phyloP scores from a whole-genome alignment of 2,888 invertebrate genomes.

The Chalcis sispes region DNA sequence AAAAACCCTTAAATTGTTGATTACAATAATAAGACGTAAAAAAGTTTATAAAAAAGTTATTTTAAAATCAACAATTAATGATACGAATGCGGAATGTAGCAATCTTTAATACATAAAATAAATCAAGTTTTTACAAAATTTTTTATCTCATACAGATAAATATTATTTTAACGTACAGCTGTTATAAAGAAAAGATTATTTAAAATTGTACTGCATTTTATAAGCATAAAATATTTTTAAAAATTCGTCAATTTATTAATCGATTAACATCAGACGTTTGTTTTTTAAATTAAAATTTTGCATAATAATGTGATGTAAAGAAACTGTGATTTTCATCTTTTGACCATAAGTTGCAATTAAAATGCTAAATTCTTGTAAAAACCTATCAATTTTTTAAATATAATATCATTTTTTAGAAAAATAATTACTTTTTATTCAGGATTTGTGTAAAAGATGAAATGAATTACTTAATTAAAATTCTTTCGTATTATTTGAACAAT shows the following conservation, averaged over 20 bases:
- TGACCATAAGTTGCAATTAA: conserved; percentile 17
- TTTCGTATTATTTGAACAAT: conserved; percentile 20
- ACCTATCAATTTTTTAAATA: conserved; percentile 15
- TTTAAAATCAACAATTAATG: too few species aligned
- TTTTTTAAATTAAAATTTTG: conserved; percentile 31
- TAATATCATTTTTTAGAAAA: too few species aligned
- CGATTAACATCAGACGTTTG: not conserved
- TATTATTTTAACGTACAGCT: conserved; percentile 11
- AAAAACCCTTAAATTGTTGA: not conserved
- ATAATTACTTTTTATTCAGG: conserved; percentile 6
- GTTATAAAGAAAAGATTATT: conserved; percentile 6
- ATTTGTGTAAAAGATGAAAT: conserved; percentile 10
- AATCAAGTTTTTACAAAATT: conserved; percentile 4
- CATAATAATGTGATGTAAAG: conserved; percentile 41
- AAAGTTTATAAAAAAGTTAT: conserved; percentile 18
- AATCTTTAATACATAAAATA: conserved; percentile 18
- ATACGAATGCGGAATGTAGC: too few species aligned
- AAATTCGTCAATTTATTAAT: conserved; percentile 3
- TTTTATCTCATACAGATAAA: not conserved
- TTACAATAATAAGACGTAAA: conserved; percentile 14
- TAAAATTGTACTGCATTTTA: not conserved
- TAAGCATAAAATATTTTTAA: conserved; percentile 6
- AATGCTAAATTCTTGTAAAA: conserved; percentile 24
- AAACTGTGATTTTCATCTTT: conserved; percentile 47
- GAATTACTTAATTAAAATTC: conserved; percentile 15